These are phyloP conservation scores for Catalaphyllia jardinei DNA, from an alignment of 64 coral and sea anemone species.

Conservation along the genomic window DNA sequence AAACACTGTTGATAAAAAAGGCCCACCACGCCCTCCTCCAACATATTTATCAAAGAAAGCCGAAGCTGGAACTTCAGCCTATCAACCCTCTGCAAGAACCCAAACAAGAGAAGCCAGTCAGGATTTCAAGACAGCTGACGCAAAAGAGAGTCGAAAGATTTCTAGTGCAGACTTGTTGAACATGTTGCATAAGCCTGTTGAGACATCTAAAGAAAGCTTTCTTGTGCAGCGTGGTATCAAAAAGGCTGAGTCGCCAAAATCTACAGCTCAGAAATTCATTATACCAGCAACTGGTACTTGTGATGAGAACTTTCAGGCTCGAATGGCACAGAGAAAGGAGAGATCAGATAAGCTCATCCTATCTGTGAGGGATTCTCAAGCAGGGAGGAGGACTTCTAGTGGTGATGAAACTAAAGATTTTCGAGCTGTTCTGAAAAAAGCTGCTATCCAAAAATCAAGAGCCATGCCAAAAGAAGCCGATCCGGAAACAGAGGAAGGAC, in stretches of 20 bases:
- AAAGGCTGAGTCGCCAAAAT: slow-evolving; percentile 26
- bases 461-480: neutral
- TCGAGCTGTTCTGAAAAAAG: slow-evolving; percentile 21
- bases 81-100: neutral
- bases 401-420: slow-evolving; percentile 31
- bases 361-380: neutral
- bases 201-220: slow-evolving; percentile 16
- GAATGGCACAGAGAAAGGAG: slow-evolving; percentile 21
- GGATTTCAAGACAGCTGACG: neutral
- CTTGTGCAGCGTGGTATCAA: slow-evolving; percentile 36
- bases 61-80: neutral
- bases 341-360: slow-evolving; percentile 24
- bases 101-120: neutral
- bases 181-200: slow-evolving; percentile 27
- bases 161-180: slow-evolving; percentile 38
- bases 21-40: slow-evolving; percentile 18
- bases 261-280: neutral
- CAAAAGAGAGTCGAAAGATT: slow-evolving; percentile 17
- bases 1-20: neutral
- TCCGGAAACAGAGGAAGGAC: neutral
- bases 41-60: slow-evolving; percentile 16
- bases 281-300: neutral
- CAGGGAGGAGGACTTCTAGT: neutral
- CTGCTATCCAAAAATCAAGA: slow-evolving; percentile 11
- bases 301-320: slow-evolving; percentile 31